phyloP scores from a whole-genome alignment of 2,888 invertebrate species.

The Drosophila glabriapex region DNA sequence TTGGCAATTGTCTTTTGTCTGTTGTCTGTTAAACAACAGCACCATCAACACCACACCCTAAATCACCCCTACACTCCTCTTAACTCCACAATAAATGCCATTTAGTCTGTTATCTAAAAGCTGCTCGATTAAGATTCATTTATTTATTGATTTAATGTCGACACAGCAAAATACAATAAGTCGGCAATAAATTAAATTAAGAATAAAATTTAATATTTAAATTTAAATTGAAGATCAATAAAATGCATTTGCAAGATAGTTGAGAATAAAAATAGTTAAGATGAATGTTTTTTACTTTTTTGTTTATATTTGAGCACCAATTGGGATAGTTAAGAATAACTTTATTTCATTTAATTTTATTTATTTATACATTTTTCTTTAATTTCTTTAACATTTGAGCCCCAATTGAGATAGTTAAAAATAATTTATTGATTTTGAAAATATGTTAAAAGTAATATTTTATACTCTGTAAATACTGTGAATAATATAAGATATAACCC shows the following conservation, averaged over 20 bases:
- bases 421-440: not conserved
- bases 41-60: not conserved
- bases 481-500: not conserved
- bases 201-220: not conserved
- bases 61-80: not conserved
- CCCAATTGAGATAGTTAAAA: not conserved
- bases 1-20: not conserved
- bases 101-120: constrained; percentile 37
- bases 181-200: not conserved
- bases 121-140: not conserved
- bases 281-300: not conserved
- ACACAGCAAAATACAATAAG: not conserved
- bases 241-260: not conserved
- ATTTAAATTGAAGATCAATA: not conserved
- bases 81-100: constrained; percentile 6
- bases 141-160: not conserved
- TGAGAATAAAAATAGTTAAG: not conserved
- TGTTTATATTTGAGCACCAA: not conserved
- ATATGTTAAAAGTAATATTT: not conserved
- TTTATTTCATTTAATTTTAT: too few species aligned
- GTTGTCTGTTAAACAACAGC: not conserved
- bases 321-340: not conserved
- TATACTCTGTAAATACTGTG: not conserved
- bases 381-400: too few species aligned
- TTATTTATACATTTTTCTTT: too few species aligned